Conservation (phyloP, 2,113 vertebrate species). For the Chiloscyllium plagiosum region DNA sequence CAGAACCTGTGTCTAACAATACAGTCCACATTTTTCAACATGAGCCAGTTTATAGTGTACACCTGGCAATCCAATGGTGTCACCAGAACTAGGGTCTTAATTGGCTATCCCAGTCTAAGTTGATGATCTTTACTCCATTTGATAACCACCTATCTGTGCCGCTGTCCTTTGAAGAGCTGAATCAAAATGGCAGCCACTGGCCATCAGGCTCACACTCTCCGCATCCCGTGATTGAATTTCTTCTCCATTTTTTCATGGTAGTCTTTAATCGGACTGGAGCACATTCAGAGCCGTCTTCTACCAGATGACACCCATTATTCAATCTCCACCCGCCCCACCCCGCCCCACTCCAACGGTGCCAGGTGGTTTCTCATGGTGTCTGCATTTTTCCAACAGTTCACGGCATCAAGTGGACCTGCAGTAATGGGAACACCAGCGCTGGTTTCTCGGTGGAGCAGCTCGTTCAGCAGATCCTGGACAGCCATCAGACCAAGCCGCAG, state of each 20-base stretch:
- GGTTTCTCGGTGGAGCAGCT: slow-evolving; percentile 99
- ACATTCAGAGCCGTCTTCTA: background rate
- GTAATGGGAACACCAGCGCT: slow-evolving; percentile 97
- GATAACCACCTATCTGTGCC: background rate
- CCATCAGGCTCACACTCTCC: background rate
- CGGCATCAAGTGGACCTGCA: slow-evolving; percentile 99
- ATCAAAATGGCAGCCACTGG: background rate
- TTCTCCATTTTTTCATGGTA: background rate
- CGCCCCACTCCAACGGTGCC: slow-evolving; percentile 45
- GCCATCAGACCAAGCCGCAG: slow-evolving; percentile 98
- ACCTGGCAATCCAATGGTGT: background rate
- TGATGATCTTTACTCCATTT: background rate
- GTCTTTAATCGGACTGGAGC: background rate
- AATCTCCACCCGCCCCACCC: background rate
- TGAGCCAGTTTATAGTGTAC: background rate
- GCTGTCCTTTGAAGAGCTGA: background rate
- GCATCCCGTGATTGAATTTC: background rate
- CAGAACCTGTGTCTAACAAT: background rate
- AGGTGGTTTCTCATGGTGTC: slow-evolving; percentile 62
- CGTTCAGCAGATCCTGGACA: slow-evolving; percentile 98
- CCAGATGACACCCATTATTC: background rate
- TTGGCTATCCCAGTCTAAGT: background rate
- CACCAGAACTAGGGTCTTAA: background rate
- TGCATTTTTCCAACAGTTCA: slow-evolving; percentile 79
- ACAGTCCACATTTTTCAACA: background rate